Evolutionary conservation across 2,797 vertebrate species (phyloP).

Genomic region (Varecia variegata): DNA sequence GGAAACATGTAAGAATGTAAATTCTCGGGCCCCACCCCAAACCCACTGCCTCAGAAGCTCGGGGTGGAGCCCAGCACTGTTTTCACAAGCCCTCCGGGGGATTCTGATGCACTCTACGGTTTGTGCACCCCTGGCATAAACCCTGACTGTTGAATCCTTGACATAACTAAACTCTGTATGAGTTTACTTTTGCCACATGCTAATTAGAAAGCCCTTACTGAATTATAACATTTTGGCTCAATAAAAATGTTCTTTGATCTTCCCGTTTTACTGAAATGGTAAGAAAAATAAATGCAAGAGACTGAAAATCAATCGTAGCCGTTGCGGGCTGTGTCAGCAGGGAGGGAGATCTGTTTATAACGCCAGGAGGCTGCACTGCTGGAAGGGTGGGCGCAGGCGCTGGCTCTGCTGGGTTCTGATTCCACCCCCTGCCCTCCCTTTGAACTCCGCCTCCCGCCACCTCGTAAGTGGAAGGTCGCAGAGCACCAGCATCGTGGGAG

Average conservation of each 20-base stretch:
- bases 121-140: background rate
- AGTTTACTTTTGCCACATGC: constrained; percentile 1
- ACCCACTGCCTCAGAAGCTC: background rate
- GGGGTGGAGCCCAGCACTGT: background rate
- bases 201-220: background rate
- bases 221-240: background rate
- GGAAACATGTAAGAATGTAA: background rate
- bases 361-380: background rate
- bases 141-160: background rate
- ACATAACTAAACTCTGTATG: background rate
- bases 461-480: constrained; percentile 34
- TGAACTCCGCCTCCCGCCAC: constrained; percentile 23
- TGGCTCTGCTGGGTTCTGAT: background rate
- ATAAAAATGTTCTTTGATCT: constrained; percentile 39
- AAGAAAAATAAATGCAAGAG: constrained; percentile 25
- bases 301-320: background rate
- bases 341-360: background rate
- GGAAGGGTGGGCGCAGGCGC: background rate
- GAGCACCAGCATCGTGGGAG: background rate
- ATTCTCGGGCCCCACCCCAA: background rate
- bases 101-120: background rate
- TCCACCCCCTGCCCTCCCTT: background rate
- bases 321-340: background rate
- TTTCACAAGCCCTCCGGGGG: background rate
- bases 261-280: constrained; percentile 33